These are phyloP conservation scores for Sinonovacula constricta DNA, from an alignment of 1,140 invertebrate genomes.

Conservation along the genomic window DNA sequence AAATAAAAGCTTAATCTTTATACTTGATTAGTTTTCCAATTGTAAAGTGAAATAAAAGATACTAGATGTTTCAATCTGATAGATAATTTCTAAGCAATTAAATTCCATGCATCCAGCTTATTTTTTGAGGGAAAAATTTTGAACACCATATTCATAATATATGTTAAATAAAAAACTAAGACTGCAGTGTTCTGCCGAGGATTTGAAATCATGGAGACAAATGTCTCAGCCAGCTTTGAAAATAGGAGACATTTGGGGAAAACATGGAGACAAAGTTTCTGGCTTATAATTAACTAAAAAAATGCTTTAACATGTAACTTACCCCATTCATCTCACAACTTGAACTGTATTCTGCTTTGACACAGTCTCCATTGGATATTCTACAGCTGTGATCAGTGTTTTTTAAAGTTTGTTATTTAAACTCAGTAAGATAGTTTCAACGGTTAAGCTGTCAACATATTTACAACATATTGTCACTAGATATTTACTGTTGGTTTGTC, in stretches of 20 bases:
- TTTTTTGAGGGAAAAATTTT: too few relatives aligned
- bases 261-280: neutral
- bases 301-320: neutral
- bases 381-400: neutral
- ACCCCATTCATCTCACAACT: neutral
- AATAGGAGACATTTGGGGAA: neutral
- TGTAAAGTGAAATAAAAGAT: too few relatives aligned
- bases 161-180: too few relatives aligned
- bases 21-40: too few relatives aligned
- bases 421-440: neutral
- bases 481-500: too few relatives aligned
- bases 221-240: neutral
- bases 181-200: constrained; percentile 16
- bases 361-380: neutral
- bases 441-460: neutral
- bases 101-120: too few relatives aligned
- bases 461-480: too few relatives aligned
- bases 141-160: too few relatives aligned
- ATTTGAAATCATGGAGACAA: neutral
- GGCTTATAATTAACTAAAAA: neutral
- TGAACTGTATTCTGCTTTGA: neutral
- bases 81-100: too few relatives aligned
- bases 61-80: too few relatives aligned
- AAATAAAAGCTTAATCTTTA: too few relatives aligned
- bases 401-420: too few relatives aligned